Percentiles rank a stretch among this genome's conserved stretches.
Evolutionary conservation across 2,113 vertebrate species (phyloP).

Genomic region (Pelecanus crispus): DNA sequence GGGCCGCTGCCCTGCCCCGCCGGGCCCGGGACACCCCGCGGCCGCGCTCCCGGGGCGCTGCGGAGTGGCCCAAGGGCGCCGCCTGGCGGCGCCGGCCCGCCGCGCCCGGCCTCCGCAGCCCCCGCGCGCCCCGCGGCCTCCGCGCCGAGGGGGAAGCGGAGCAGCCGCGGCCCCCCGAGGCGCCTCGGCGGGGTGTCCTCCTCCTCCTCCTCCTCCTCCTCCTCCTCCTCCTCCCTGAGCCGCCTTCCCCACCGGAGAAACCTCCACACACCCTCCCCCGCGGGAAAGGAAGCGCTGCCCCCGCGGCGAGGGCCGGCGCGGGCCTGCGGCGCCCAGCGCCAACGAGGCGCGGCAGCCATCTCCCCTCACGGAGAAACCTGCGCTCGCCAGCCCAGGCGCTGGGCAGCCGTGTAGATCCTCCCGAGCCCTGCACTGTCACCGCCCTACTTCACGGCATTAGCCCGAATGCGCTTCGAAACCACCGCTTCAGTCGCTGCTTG

Average conservation of each 20-base stretch:
- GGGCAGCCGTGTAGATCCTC: background rate
- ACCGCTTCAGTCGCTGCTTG: background rate
- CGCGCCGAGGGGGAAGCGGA: too few relatives aligned
- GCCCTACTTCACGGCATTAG: background rate
- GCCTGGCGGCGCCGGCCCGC: background rate
- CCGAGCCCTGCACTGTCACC: accelerated
- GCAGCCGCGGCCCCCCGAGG: background rate
- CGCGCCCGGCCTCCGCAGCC: too few relatives aligned
- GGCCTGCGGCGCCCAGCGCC: background rate
- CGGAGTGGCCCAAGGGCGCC: constrained; percentile 48
- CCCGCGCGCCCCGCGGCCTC: too few relatives aligned
- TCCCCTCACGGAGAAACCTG: background rate
- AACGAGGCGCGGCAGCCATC: background rate
- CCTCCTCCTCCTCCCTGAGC: background rate
- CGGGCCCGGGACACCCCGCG: too few relatives aligned
- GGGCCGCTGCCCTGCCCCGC: too few relatives aligned
- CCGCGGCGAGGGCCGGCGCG: background rate
- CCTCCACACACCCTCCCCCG: background rate
- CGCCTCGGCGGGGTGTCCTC: background rate
- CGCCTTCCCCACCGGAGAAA: background rate
- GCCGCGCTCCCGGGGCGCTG: background rate
- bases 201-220: background rate
- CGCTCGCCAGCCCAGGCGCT: accelerated
- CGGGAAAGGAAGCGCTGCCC: background rate
- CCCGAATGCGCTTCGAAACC: background rate